A percentile compares a stretch with the other conserved stretches of the same genome.
phyloP scores from a whole-genome alignment of 2,888 invertebrate genomes.

The Mechanitis messenoides region DNA sequence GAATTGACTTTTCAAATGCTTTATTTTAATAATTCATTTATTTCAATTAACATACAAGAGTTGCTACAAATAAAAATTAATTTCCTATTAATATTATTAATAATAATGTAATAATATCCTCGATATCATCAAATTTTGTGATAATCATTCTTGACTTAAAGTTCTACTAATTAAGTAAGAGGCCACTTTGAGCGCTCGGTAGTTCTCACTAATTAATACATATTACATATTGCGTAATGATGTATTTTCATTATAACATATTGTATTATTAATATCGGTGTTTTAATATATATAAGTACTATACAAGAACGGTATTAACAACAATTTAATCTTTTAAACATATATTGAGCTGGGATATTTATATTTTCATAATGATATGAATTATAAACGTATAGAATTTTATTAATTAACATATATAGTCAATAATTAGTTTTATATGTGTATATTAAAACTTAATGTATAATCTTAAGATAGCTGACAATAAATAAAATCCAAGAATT shows the following conservation, averaged over 20 bases:
- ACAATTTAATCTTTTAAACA: no score
- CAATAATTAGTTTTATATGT: no score
- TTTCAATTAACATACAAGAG: neutral
- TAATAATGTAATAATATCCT: neutral
- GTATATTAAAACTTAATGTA: no score
- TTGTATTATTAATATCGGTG: no score
- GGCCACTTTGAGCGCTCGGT: neutral
- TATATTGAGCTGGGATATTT: no score
- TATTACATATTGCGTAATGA: slow-evolving; percentile 3
- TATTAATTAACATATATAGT: no score
- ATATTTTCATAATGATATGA: no score
- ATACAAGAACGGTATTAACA: no score
- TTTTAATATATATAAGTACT: no score
- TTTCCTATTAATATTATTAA: neutral
- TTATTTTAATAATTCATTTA: neutral
- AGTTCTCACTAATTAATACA: slow-evolving; percentile 3
- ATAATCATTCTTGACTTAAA: slow-evolving; percentile 1
- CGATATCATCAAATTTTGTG: neutral
- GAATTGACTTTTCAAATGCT: neutral
- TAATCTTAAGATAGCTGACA: neutral
- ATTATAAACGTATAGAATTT: no score
- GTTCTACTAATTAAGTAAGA: neutral
- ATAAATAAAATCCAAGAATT: slow-evolving; percentile 1
- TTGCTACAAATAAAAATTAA: neutral
- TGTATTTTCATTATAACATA: neutral